Evolutionary conservation across 1,140 invertebrate genomes (phyloP).

Genomic region (Hyposmocoma kahamanoa): DNA sequence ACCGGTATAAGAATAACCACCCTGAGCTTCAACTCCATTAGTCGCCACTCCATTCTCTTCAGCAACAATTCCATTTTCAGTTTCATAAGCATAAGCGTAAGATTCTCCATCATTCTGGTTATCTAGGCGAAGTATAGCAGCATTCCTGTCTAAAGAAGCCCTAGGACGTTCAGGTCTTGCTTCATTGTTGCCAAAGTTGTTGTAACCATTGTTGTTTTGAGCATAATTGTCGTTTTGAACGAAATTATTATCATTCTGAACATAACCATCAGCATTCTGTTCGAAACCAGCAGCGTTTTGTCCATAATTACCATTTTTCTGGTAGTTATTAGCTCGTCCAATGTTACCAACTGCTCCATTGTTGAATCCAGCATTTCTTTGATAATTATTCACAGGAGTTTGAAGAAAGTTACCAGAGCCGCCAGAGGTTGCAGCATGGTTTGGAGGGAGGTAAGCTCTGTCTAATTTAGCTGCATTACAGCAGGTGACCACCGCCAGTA

Average conservation of each 20-base stretch:
- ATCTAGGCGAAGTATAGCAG: slow-evolving; percentile 47
- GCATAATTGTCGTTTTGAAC: slow-evolving; percentile 1
- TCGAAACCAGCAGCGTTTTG: too few relatives aligned
- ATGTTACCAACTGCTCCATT: too few relatives aligned
- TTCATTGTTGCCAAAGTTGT: slow-evolving; percentile 8
- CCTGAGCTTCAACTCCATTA: slow-evolving; percentile 52
- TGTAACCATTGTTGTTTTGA: slow-evolving; percentile 2
- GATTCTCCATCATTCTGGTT: slow-evolving; percentile 48
- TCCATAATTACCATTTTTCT: too few relatives aligned
- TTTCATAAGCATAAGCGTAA: slow-evolving; percentile 55
- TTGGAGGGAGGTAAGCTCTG: slow-evolving; percentile 77
- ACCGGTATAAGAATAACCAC: slow-evolving; percentile 56
- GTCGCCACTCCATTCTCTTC: slow-evolving; percentile 55
- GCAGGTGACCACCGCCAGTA: slow-evolving; percentile 33
- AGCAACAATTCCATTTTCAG: slow-evolving; percentile 55
- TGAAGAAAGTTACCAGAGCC: slow-evolving; percentile 57
- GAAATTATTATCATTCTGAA: slow-evolving; percentile 4
- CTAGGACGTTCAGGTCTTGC: slow-evolving; percentile 38
- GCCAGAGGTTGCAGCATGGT: slow-evolving; percentile 67
- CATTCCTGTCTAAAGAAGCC: slow-evolving; percentile 50
- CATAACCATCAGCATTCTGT: neutral
- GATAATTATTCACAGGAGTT: slow-evolving; percentile 26
- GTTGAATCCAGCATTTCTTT: slow-evolving; percentile 8
- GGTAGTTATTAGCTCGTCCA: too few relatives aligned
- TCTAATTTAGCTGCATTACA: slow-evolving; percentile 66